Conservation (phyloP, 2,888 invertebrate species). For the Protula sp. region DNA sequence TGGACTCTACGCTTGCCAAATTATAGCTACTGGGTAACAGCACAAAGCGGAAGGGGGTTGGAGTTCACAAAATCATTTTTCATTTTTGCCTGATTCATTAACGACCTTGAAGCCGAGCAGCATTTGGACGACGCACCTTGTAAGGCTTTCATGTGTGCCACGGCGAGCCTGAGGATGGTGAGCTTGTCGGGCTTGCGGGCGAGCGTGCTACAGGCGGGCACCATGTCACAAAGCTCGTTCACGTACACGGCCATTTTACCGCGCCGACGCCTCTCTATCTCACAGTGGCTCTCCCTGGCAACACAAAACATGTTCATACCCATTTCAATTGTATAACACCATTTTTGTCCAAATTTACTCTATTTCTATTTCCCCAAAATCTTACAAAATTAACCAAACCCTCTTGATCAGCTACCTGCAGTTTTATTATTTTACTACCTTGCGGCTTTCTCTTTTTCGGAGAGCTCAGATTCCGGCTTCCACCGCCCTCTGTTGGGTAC, state of each 20-base stretch:
- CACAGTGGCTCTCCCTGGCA: conserved; percentile 90
- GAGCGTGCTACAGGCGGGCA: conserved; percentile 92
- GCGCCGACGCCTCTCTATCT: conserved; percentile 91
- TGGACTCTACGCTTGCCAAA: no score
- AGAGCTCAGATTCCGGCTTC: neutral
- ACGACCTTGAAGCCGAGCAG: no score
- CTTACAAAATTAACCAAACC: no score
- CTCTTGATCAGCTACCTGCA: no score
- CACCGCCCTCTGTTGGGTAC: neutral
- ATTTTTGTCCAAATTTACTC: no score
- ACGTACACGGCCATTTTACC: conserved; percentile 99
- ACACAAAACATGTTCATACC: no score
- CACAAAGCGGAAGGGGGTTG: no score
- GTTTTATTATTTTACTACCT: neutral
- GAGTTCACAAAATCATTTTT: no score
- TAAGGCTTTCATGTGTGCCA: conserved; percentile 95
- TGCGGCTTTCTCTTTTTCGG: neutral
- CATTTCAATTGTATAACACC: no score
- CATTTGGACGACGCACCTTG: conserved; percentile 67
- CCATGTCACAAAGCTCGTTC: conserved; percentile 97
- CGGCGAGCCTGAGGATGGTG: conserved; percentile 96
- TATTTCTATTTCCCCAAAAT: no score
- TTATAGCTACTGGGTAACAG: no score
- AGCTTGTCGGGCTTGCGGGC: conserved; percentile 97
- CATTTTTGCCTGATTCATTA: no score